A percentile compares a stretch with the other conserved stretches of the same genome.
Conservation (phyloP, 2,888 invertebrate genomes). For the Boloria selene region DNA sequence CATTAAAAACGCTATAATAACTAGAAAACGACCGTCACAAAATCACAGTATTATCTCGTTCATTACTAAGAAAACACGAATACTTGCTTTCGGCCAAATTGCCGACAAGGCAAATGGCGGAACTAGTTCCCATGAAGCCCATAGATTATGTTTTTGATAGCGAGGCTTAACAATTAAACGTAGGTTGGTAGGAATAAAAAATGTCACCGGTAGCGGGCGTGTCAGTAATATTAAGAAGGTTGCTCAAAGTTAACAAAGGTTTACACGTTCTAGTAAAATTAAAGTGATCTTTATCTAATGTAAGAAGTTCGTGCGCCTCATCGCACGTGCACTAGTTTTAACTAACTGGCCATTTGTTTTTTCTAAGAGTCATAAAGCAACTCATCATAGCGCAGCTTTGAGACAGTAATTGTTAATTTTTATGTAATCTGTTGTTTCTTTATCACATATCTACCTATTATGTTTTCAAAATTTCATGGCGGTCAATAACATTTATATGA, state of each 20-base stretch:
- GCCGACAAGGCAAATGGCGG: constrained; percentile 74
- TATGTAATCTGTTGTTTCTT: too few species aligned
- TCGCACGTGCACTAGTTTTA: constrained; percentile 76
- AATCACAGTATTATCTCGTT: constrained; percentile 63
- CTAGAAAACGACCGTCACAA: constrained; percentile 58
- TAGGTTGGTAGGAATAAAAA: constrained; percentile 60
- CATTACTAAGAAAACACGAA: constrained; percentile 71
- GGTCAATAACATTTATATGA: too few species aligned
- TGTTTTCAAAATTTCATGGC: too few species aligned
- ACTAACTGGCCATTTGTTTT: constrained; percentile 53
- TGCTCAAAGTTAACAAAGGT: constrained; percentile 57
- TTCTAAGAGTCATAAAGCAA: constrained; percentile 41
- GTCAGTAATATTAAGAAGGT: constrained; percentile 73
- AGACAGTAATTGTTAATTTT: too few species aligned
- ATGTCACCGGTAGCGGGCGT: constrained; percentile 74
- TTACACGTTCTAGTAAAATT: constrained; percentile 69
- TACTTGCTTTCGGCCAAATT: constrained; percentile 54
- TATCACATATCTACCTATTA: too few species aligned
- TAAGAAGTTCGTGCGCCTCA: constrained; percentile 65
- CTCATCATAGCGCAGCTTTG: background rate
- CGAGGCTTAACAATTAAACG: constrained; percentile 75
- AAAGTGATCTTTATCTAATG: constrained; percentile 73
- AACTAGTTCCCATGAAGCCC: constrained; percentile 74
- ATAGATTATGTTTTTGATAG: constrained; percentile 72
- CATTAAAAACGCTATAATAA: constrained; percentile 54